A percentile compares a stretch with the other conserved stretches of the same genome.
Evolutionary conservation across 2,888 invertebrate species (phyloP).

Genomic region (Pristionchus mayeri): DNA sequence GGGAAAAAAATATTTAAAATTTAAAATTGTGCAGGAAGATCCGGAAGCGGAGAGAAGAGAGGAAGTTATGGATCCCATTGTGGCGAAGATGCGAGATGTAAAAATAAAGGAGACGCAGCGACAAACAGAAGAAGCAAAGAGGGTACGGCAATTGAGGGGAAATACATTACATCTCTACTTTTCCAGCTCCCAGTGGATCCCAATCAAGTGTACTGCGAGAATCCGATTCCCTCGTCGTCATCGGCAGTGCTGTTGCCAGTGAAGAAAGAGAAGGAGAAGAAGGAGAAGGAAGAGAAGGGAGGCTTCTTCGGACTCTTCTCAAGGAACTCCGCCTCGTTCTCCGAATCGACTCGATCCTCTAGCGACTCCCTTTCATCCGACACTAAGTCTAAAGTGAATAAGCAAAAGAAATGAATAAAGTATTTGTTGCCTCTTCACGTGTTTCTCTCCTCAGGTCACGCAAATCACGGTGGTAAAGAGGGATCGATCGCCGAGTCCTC

Average conservation of each 20-base stretch:
- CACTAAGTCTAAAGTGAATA: constrained; percentile 40
- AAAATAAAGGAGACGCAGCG: constrained; percentile 22
- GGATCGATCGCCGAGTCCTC: constrained; percentile 19
- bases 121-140: constrained; percentile 12
- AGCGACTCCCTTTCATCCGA: constrained; percentile 47
- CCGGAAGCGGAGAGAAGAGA: constrained; percentile 9
- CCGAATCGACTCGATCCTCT: constrained; percentile 44
- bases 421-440: constrained; percentile 11
- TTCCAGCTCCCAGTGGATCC: constrained; percentile 31
- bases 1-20: no score
- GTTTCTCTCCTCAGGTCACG: constrained; percentile 27
- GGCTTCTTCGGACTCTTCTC: constrained; percentile 14
- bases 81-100: background rate
- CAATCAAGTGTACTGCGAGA: constrained; percentile 35
- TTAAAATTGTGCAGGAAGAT: background rate
- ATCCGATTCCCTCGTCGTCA: background rate
- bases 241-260: background rate
- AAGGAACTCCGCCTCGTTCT: constrained; percentile 38
- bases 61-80: background rate
- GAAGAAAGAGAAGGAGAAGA: constrained; percentile 45
- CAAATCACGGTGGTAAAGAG: constrained; percentile 43
- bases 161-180: background rate
- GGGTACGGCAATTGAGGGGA: background rate
- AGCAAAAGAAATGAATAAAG: constrained; percentile 4
- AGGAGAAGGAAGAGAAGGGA: constrained; percentile 2